A percentile compares a stretch with the other conserved stretches of the same genome.
These are phyloP conservation scores for Hoplias malabaricus DNA, from an alignment of 2,113 vertebrate species.

Conservation along the genomic window DNA sequence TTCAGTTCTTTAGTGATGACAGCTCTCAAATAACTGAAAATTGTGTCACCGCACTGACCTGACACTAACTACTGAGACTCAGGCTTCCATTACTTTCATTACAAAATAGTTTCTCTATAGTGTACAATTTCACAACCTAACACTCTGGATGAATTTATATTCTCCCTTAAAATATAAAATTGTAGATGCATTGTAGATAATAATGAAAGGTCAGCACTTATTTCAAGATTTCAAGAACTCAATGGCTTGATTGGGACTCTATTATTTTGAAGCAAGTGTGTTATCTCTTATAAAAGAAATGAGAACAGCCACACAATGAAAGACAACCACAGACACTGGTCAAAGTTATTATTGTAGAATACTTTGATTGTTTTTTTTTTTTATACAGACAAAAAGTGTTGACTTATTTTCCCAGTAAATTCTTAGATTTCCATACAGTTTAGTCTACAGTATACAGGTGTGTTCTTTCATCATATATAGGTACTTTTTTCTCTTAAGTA, in stretches of 20 bases:
- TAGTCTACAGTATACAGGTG: constrained; percentile 83
- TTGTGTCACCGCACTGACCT: too few relatives aligned
- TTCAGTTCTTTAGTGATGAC: neutral
- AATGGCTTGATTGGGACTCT: neutral
- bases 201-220: too few relatives aligned
- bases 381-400: constrained; percentile 85
- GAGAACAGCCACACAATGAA: constrained; percentile 61
- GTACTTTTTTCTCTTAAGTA: constrained; percentile 79
- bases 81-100: too few relatives aligned
- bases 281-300: constrained; percentile 21
- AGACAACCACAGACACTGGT: constrained; percentile 75
- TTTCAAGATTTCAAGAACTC: constrained; percentile 11
- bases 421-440: constrained; percentile 81
- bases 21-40: neutral
- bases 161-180: too few relatives aligned
- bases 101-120: too few relatives aligned
- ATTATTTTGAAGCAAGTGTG: constrained; percentile 8
- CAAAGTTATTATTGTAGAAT: constrained; percentile 86
- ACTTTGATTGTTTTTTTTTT: constrained; percentile 78
- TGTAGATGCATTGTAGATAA: too few relatives aligned
- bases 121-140: too few relatives aligned
- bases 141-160: too few relatives aligned
- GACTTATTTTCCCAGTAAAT: constrained; percentile 79
- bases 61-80: too few relatives aligned
- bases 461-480: constrained; percentile 81